These are phyloP conservation scores for Catharus minimus DNA, from an alignment of 2,113 vertebrate genomes.

Conservation along the genomic window DNA sequence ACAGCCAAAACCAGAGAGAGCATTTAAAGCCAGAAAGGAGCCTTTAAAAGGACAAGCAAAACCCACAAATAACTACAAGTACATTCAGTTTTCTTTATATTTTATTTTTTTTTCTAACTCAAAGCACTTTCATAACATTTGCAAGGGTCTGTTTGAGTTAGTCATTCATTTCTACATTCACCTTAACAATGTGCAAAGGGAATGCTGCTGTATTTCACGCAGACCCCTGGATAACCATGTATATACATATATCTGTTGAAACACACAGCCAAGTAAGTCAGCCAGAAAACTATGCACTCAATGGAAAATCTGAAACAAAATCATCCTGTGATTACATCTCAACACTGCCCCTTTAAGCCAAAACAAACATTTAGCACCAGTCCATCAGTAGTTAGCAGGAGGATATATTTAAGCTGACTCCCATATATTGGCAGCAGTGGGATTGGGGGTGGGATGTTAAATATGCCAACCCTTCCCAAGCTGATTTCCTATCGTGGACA, in stretches of 20 bases:
- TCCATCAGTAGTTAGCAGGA: slow-evolving; percentile 34
- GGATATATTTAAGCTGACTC: slow-evolving; percentile 37
- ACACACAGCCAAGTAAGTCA: slow-evolving; percentile 20
- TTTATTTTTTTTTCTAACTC: not conserved
- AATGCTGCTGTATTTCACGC: not conserved
- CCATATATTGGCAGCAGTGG: not conserved
- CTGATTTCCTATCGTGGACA: not conserved
- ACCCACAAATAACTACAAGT: not conserved
- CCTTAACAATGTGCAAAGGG: not conserved
- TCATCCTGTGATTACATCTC: slow-evolving; percentile 40
- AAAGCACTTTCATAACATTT: not conserved
- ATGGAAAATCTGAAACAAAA: slow-evolving; percentile 47
- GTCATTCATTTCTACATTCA: not conserved
- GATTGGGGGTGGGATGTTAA: not conserved
- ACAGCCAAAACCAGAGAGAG: not conserved
- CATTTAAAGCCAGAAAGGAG: not conserved
- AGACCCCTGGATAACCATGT: not conserved
- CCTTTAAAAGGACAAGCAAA: not conserved
- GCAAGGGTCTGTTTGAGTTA: not conserved
- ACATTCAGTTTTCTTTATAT: not conserved
- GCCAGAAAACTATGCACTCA: slow-evolving; percentile 33
- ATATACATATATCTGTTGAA: not conserved
- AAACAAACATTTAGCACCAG: slow-evolving; percentile 44
- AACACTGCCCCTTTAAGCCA: slow-evolving; percentile 33
- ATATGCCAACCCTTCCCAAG: not conserved